Conservation (phyloP, 2,113 vertebrate genomes). For the Neodon shergylaensis region DNA sequence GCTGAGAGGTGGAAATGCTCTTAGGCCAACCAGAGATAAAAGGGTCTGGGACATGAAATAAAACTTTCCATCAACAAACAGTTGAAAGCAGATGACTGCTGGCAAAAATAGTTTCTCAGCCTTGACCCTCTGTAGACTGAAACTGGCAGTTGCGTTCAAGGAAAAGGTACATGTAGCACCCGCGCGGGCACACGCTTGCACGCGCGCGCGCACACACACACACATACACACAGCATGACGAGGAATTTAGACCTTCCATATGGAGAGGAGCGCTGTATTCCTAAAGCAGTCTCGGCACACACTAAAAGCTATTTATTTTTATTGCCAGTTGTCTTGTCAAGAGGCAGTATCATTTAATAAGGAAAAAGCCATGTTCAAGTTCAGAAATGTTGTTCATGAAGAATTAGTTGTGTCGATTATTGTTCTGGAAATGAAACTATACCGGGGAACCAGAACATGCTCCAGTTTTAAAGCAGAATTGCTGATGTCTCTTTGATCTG, state of each 20-base stretch:
- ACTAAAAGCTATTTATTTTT: background rate
- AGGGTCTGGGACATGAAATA: conserved; percentile 75
- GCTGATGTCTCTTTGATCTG: background rate
- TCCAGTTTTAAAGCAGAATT: background rate
- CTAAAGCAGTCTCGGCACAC: background rate
- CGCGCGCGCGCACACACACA: fast-evolving
- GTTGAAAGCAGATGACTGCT: conserved; percentile 63
- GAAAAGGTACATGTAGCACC: background rate
- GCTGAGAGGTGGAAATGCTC: conserved; percentile 68
- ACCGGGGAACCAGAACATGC: background rate
- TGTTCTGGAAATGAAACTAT: background rate
- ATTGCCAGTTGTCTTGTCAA: background rate
- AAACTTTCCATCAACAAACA: conserved; percentile 77
- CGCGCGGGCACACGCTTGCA: too few relatives aligned
- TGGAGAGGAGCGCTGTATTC: background rate
- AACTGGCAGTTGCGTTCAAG: conserved; percentile 61
- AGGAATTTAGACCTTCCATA: conserved; percentile 51
- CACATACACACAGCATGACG: background rate
- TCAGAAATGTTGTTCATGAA: background rate
- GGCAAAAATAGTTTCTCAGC: conserved; percentile 60
- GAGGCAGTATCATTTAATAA: conserved; percentile 21
- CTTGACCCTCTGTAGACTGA: background rate
- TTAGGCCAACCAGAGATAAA: conserved; percentile 78
- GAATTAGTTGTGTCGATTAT: background rate
- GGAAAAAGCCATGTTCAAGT: background rate